These are phyloP conservation scores for Cosmia pyralina DNA, from an alignment of 2,888 invertebrate species.

Conservation along the genomic window DNA sequence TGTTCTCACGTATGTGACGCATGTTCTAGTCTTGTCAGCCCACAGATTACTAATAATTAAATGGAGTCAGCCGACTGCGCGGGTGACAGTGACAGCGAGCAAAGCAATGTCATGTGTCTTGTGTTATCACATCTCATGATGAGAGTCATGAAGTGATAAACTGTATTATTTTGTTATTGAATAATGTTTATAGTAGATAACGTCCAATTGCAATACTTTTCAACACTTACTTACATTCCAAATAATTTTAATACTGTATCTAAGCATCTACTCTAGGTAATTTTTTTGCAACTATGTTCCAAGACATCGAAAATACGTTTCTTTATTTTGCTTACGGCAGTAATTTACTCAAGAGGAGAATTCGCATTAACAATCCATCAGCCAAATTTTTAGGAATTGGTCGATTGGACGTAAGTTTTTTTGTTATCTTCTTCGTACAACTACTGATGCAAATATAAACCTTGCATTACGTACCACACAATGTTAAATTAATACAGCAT, in stretches of 20 bases:
- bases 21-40: no score
- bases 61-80: no score
- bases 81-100: no score
- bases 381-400: conserved; percentile 93
- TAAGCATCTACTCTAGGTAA: background rate
- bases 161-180: background rate
- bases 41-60: no score
- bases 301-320: conserved; percentile 86
- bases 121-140: no score
- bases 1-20: no score
- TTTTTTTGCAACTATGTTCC: conserved; percentile 61
- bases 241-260: conserved; percentile 5
- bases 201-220: conserved; percentile 7
- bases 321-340: conserved; percentile 97
- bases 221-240: background rate
- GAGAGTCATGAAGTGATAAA: no score
- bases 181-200: conserved; percentile 7
- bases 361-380: conserved; percentile 95
- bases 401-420: conserved; percentile 90
- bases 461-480: background rate
- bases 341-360: conserved; percentile 94
- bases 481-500: background rate
- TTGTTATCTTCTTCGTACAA: background rate
- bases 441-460: background rate
- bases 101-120: no score